Evolutionary conservation across 2,113 vertebrate species (phyloP).

Genomic region (Sturnira hondurensis): DNA sequence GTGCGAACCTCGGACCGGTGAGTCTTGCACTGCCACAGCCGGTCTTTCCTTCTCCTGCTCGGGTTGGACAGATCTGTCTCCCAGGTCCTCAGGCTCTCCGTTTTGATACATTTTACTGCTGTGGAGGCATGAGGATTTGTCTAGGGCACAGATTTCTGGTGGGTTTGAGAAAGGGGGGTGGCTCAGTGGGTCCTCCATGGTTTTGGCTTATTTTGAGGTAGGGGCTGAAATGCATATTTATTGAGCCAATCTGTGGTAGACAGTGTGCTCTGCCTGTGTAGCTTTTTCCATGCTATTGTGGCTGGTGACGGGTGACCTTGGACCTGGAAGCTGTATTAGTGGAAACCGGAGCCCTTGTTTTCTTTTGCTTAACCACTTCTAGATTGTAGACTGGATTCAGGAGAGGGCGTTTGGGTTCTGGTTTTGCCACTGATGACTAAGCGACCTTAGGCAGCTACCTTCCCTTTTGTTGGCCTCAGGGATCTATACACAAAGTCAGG

Average conservation of each 20-base stretch:
- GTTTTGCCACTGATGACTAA: neutral
- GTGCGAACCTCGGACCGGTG: constrained; percentile 36
- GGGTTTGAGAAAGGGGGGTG: neutral
- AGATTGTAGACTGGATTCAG: neutral
- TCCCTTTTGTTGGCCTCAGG: neutral
- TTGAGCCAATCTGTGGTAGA: neutral
- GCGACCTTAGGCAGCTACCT: neutral
- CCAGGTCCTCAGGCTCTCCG: neutral
- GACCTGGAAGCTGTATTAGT: neutral
- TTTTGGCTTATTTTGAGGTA: neutral
- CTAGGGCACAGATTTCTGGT: neutral
- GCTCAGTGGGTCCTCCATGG: neutral
- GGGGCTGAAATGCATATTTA: neutral
- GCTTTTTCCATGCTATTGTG: neutral
- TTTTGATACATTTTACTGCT: neutral
- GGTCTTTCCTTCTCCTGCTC: neutral
- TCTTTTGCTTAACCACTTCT: neutral
- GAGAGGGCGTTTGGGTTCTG: neutral
- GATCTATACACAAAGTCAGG: neutral
- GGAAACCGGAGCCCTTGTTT: neutral
- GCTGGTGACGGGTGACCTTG: neutral
- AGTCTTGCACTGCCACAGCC: constrained; percentile 32
- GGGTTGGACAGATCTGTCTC: neutral
- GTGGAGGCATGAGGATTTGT: neutral
- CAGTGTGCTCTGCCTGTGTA: neutral